Conservation (phyloP, 1,140 invertebrate species). For the Eumaeus atala region DNA sequence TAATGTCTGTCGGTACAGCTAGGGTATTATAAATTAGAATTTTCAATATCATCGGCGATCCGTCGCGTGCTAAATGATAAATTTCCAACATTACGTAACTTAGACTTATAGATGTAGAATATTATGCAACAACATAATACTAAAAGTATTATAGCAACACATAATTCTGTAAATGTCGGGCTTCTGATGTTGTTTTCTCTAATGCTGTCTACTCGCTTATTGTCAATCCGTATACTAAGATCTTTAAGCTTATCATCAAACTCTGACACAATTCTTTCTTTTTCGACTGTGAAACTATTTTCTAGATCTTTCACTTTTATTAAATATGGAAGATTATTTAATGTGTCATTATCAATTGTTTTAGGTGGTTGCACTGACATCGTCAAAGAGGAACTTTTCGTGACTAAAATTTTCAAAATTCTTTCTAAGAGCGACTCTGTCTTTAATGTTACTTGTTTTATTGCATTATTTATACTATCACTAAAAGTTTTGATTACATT, state of each 20-base stretch:
- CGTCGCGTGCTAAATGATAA: conserved; percentile 14
- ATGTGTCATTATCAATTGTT: neutral
- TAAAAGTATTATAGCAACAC: conserved; percentile 14
- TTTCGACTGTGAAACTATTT: neutral
- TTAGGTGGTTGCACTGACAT: neutral
- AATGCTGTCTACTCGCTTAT: neutral
- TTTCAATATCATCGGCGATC: conserved; percentile 17
- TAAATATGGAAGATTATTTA: neutral
- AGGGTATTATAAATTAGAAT: conserved; percentile 20
- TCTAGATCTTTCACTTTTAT: neutral
- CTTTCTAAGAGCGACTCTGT: conserved; percentile 18
- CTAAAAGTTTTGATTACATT: neutral
- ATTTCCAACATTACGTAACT: conserved; percentile 4
- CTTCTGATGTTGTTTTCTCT: neutral
- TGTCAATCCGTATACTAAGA: neutral
- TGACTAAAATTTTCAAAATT: conserved; percentile 15
- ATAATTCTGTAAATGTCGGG: conserved; percentile 16
- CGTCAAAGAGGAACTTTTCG: neutral
- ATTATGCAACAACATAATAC: conserved; percentile 12
- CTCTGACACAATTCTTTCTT: neutral
- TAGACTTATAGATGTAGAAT: conserved; percentile 14
- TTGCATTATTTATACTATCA: conserved; percentile 5
- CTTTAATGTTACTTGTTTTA: conserved; percentile 2
- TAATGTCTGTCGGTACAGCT: too few relatives aligned
- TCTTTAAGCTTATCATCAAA: neutral